A percentile compares a stretch with the other conserved stretches of the same genome.
Conservation (phyloP, 2,888 invertebrate genomes). For the Papilio protenor region DNA sequence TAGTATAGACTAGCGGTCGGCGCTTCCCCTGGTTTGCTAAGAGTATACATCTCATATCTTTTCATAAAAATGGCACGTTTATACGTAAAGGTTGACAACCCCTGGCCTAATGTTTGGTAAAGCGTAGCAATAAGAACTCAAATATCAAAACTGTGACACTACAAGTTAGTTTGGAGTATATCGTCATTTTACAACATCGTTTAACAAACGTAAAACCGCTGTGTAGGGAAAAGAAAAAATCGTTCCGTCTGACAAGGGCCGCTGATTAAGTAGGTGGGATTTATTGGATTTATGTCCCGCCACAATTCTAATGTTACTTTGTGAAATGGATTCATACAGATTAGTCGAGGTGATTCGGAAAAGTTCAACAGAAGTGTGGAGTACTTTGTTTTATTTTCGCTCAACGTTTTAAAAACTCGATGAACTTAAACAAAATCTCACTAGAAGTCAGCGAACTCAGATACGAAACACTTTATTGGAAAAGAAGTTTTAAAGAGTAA, state of each 20-base stretch:
- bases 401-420: background rate
- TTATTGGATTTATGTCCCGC: conserved; percentile 18
- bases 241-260: conserved; percentile 19
- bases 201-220: conserved; percentile 6
- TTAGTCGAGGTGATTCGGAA: conserved; percentile 6
- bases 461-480: background rate
- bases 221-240: conserved; percentile 4
- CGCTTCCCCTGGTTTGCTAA: too few relatives aligned
- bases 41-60: too few relatives aligned
- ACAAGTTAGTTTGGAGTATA: background rate
- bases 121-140: too few relatives aligned
- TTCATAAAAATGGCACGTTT: too few relatives aligned
- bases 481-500: background rate
- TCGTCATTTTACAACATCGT: background rate
- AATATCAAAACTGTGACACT: too few relatives aligned
- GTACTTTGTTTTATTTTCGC: conserved; percentile 13
- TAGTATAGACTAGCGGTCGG: too few relatives aligned
- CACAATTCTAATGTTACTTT: conserved; percentile 26
- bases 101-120: too few relatives aligned
- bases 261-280: conserved; percentile 21
- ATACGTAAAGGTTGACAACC: too few relatives aligned
- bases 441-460: background rate
- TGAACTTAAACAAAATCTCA: background rate
- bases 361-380: background rate
- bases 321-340: conserved; percentile 22